Evolutionary conservation across 2,797 vertebrate species (phyloP), one percentile per base, ranked within the genome.

Genomic region (Chloroceryle amazona): DNA sequence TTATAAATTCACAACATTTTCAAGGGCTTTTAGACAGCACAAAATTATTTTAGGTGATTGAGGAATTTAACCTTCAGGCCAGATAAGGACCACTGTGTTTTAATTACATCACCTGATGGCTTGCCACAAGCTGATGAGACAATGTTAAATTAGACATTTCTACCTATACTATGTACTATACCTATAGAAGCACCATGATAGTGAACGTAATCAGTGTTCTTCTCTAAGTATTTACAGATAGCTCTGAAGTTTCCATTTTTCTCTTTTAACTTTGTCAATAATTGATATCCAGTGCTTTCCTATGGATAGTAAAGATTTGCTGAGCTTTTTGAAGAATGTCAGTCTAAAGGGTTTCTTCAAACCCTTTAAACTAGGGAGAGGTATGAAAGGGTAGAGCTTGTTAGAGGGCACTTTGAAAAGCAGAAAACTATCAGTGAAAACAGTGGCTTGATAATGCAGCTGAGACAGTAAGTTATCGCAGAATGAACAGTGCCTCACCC

Each of bases 371-470:
- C 46, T 54, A 51, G 10, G 33, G 55, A 70, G 33, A 41, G 41
- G 16, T 18, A 86, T 46, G 68, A 61, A 86, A 82, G 61, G 12
- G 28, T 73, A 86, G 52, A 90, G 73, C 55, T 79, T 89, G 52
- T 76, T 78, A 87, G 31, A 66, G n/a, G 52, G 29, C 16, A 70
- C 25, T 86, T 73, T 26, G 63, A 93, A 70, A 65, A 58, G 68
- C 21, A 76, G 75, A 89, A 92, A 90, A 63, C 13, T 39, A 65
- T 86, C 78, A 31, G 49, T 81, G 61, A 91, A 83, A 94, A 86
- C 37, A 81, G 52, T 39, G n/a, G 52, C 46, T 92, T 81, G 62
- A 68, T 83, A 86, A 66, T 28, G 66, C 62, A 83, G 72, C 85
- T 28, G n/a, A 87, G 31, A 20, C 57, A 79, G n/a, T 47, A 74